A percentile compares a stretch with the other conserved stretches of the same genome.
Evolutionary conservation across 2,797 vertebrate species (phyloP).

Genomic region (Micropoecilia bifurca): DNA sequence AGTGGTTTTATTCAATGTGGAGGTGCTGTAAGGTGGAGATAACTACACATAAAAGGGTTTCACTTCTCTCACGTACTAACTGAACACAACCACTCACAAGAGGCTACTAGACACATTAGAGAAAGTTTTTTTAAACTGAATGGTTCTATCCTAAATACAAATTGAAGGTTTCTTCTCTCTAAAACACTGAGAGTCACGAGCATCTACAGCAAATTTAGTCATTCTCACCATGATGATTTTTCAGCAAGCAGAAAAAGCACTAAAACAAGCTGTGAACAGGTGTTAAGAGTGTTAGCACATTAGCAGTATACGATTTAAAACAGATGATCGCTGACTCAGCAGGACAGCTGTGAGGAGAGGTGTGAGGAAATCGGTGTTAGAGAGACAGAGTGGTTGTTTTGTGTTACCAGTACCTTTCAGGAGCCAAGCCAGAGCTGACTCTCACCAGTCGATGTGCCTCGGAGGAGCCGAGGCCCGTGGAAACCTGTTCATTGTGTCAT

Average conservation of each 20-base stretch:
- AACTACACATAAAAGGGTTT: background rate
- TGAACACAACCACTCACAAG: background rate
- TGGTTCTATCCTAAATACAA: background rate
- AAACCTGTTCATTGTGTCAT: constrained; percentile 85
- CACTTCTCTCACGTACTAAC: background rate
- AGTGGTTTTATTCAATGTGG: background rate
- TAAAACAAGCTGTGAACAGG: constrained; percentile 68
- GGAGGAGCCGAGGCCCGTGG: constrained; percentile 83
- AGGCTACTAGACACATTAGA: background rate
- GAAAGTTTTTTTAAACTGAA: constrained; percentile 2
- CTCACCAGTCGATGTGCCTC: constrained; percentile 85
- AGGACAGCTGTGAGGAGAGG: constrained; percentile 36
- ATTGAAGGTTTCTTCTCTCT: constrained; percentile 25
- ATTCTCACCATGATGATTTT: constrained; percentile 64
- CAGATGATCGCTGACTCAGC: background rate
- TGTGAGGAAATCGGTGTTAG: background rate
- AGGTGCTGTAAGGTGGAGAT: background rate
- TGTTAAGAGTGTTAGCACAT: constrained; percentile 25
- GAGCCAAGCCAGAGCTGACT: constrained; percentile 59
- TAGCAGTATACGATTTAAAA: background rate
- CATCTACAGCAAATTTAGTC: constrained; percentile 47
- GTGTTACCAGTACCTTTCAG: constrained; percentile 78
- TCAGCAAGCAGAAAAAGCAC: constrained; percentile 56
- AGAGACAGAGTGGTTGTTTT: background rate
- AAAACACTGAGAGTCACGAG: constrained; percentile 48